Evolutionary conservation across 2,888 invertebrate species (phyloP).

Genomic region (Pollenia griseotomentosa): DNA sequence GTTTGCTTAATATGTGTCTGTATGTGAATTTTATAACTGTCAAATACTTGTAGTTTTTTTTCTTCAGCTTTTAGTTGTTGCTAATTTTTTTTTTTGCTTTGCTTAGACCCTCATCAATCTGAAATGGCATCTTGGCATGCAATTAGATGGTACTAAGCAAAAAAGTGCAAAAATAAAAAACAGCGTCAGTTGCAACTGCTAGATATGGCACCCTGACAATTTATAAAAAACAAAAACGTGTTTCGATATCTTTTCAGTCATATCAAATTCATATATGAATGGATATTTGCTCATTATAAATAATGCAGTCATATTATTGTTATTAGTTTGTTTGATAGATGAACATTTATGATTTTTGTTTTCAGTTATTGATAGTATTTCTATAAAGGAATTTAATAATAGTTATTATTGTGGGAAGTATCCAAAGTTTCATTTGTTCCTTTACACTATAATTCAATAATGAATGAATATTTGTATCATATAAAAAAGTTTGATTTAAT

Average conservation of each 20-base stretch:
- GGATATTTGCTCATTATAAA: conserved; percentile 76
- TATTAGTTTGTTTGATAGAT: neutral
- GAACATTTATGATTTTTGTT: neutral
- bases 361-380: neutral
- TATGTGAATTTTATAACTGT: conserved; percentile 48
- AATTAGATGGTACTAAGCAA: conserved; percentile 70
- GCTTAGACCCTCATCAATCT: conserved; percentile 59
- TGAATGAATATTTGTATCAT: no score
- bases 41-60: conserved; percentile 57
- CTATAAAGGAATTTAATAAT: no score
- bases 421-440: no score
- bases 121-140: conserved; percentile 80
- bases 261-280: neutral
- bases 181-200: conserved; percentile 61
- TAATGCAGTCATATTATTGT: conserved; percentile 43
- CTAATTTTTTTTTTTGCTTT: neutral
- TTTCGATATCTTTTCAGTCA: conserved; percentile 43
- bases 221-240: conserved; percentile 28
- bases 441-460: no score
- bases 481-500: no score
- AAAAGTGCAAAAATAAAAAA: conserved; percentile 44
- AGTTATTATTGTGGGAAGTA: no score
- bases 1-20: neutral
- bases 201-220: conserved; percentile 63
- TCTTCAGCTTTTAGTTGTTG: neutral